Evolutionary conservation across 2,888 invertebrate genomes (phyloP).

Genomic region (Exephanes ischioxanthus): DNA sequence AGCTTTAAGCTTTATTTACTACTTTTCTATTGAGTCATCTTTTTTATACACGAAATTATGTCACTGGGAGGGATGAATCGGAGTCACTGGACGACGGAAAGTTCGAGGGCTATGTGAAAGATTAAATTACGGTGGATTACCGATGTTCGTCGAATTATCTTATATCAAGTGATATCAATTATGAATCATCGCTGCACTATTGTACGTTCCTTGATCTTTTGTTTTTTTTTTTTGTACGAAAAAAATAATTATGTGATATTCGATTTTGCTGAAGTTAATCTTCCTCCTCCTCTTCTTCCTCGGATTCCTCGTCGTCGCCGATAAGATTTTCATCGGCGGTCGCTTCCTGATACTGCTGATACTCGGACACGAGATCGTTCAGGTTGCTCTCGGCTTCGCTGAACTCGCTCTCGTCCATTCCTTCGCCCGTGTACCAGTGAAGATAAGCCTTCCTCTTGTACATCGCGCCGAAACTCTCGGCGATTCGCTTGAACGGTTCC

Average conservation of each 20-base stretch:
- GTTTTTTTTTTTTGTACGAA: conserved; percentile 30
- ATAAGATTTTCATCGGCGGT: conserved; percentile 91
- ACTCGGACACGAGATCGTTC: conserved; percentile 94
- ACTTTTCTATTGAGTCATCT: conserved; percentile 21
- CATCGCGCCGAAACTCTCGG: conserved; percentile 94
- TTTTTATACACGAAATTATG: conserved; percentile 13
- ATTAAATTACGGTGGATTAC: neutral
- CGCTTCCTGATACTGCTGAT: conserved; percentile 96
- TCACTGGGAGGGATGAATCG: neutral
- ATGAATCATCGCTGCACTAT: conserved; percentile 14
- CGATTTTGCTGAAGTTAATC: neutral
- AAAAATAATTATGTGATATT: conserved; percentile 46
- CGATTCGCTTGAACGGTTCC: conserved; percentile 93
- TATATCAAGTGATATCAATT: conserved; percentile 15
- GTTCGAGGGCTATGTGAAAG: neutral
- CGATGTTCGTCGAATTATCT: neutral
- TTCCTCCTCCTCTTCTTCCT: conserved; percentile 60
- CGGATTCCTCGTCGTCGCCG: conserved; percentile 53
- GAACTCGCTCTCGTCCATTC: conserved; percentile 98
- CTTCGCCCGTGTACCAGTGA: conserved; percentile 98
- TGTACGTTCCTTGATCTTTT: conserved; percentile 23
- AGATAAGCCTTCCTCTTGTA: conserved; percentile 97
- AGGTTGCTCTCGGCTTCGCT: conserved; percentile 97
- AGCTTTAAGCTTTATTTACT: conserved; percentile 6
- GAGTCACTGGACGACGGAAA: neutral